phyloP scores from a whole-genome alignment of 1,140 invertebrate genomes.

The Drosophila pallidifrons region DNA sequence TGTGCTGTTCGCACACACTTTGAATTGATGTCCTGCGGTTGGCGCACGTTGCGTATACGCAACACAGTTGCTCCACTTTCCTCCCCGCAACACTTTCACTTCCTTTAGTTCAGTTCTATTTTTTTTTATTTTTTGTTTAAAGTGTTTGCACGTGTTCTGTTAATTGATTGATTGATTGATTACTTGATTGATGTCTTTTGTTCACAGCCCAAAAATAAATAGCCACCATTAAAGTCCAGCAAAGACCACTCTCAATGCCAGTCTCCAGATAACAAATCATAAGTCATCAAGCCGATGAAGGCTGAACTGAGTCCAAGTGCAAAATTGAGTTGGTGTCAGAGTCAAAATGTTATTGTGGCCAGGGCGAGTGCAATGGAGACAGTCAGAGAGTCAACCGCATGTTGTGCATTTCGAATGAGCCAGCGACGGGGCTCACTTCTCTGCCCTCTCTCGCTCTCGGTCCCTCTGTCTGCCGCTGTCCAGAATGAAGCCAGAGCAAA shows the following conservation, averaged over 20 bases:
- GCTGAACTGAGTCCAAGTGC: not conserved
- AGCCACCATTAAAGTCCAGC: not conserved
- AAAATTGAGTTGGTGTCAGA: not conserved
- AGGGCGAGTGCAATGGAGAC: conserved; percentile 13
- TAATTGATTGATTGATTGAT: conserved; percentile 20
- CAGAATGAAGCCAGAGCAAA: no score
- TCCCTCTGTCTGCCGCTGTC: no score
- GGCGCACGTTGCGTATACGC: conserved; percentile 27
- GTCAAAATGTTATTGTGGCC: conserved; percentile 28
- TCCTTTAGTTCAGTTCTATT: not conserved
- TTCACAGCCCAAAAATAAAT: not conserved
- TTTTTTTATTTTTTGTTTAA: conserved; percentile 3
- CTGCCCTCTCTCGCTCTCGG: no score
- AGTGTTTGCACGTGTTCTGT: conserved; percentile 9
- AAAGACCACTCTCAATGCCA: not conserved
- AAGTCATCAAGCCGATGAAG: conserved; percentile 7
- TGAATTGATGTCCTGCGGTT: conserved; percentile 27
- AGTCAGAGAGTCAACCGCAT: conserved; percentile 10
- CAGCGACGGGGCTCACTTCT: not conserved
- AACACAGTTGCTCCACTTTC: not conserved
- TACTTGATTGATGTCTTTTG: conserved; percentile 13
- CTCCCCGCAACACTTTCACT: not conserved
- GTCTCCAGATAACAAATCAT: not conserved
- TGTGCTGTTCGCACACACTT: conserved; percentile 34
- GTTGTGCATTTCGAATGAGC: conserved; percentile 18